Conservation (phyloP, 1,140 invertebrate species). For the Odontomachus brunneus region DNA sequence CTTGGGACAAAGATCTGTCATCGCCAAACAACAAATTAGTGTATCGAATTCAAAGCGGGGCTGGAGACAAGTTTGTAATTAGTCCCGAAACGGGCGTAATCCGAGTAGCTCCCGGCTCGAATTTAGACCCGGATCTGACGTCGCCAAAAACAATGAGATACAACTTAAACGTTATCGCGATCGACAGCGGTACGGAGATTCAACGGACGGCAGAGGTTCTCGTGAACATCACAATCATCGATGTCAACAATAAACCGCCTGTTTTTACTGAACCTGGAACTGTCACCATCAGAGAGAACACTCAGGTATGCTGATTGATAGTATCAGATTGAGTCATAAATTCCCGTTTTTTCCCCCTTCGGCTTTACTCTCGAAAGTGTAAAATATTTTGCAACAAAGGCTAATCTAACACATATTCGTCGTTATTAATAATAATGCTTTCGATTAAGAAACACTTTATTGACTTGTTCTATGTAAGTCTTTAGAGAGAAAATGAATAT, state of each 20-base stretch:
- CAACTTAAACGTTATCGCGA: conserved; percentile 90
- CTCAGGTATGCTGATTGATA: conserved; percentile 85
- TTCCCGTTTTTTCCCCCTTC: no score
- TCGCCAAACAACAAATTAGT: conserved; percentile 94
- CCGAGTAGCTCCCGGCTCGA: conserved; percentile 93
- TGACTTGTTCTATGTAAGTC: no score
- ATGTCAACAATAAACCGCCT: conserved; percentile 96
- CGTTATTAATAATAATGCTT: no score
- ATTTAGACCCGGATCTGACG: conserved; percentile 95
- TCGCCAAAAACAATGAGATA: conserved; percentile 90
- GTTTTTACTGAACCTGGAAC: conserved; percentile 89
- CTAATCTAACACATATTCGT: no score
- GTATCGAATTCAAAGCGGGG: conserved; percentile 94
- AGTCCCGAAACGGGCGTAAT: conserved; percentile 93
- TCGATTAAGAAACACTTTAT: no score
- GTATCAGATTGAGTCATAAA: no score
- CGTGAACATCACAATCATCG: conserved; percentile 94
- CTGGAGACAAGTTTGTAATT: conserved; percentile 96
- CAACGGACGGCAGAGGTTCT: conserved; percentile 90
- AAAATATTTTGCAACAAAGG: no score
- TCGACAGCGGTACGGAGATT: conserved; percentile 94
- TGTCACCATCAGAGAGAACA: conserved; percentile 91
- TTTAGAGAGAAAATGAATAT: no score
- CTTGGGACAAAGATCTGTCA: conserved; percentile 94
- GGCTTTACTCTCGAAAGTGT: no score